A percentile compares a stretch with the other conserved stretches of the same genome.
These are phyloP conservation scores for Yponomeuta malinellus DNA, from an alignment of 2,888 invertebrate species.

Conservation along the genomic window DNA sequence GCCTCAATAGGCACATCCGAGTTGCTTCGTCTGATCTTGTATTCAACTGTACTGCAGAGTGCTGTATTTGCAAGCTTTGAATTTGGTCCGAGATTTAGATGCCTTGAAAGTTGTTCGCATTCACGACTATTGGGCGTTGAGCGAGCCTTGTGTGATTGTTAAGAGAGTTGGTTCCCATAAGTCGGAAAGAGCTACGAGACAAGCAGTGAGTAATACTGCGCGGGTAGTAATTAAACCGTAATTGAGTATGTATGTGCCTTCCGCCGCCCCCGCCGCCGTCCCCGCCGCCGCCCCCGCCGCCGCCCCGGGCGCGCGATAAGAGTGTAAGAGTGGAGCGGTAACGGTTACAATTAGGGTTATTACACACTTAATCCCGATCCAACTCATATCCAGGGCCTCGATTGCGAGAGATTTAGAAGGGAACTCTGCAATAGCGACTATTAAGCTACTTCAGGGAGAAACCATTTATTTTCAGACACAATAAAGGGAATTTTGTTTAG, in stretches of 20 bases:
- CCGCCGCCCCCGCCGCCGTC: not conserved
- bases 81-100: too few species aligned
- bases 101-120: too few species aligned
- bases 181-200: not conserved
- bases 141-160: not conserved
- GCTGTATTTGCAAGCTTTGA: too few species aligned
- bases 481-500: not conserved
- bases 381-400: not conserved
- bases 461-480: not conserved
- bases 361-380: constrained; percentile 2
- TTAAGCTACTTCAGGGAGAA: not conserved
- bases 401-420: not conserved
- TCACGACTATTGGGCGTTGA: too few species aligned
- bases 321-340: constrained; percentile 1
- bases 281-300: not conserved
- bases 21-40: not conserved
- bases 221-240: not conserved
- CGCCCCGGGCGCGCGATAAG: not conserved
- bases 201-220: not conserved
- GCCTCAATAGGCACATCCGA: not conserved
- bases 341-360: constrained; percentile 1
- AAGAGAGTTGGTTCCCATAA: not conserved
- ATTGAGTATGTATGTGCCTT: not conserved
- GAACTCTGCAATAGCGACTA: not conserved
- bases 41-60: too few species aligned